Conservation (phyloP, 1,140 invertebrate species). For the Formica selysi region DNA sequence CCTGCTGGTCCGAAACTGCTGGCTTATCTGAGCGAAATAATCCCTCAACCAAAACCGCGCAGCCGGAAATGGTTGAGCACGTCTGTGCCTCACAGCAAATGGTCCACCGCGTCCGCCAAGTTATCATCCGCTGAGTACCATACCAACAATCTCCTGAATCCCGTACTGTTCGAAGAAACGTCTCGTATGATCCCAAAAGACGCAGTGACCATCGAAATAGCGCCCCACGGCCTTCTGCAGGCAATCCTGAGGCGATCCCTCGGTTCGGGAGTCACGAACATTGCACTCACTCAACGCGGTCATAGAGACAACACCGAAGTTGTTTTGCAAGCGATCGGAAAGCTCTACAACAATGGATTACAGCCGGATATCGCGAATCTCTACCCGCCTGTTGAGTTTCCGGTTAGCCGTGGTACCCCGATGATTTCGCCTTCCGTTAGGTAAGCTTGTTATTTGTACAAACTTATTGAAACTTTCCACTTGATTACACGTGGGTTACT, state of each 20-base stretch:
- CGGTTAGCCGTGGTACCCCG: slow-evolving; percentile 91
- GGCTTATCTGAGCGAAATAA: slow-evolving; percentile 90
- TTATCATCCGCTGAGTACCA: slow-evolving; percentile 96
- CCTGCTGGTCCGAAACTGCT: slow-evolving; percentile 90
- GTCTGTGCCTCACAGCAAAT: slow-evolving; percentile 92
- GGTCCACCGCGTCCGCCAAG: slow-evolving; percentile 90
- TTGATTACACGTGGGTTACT: not conserved
- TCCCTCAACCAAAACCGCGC: slow-evolving; percentile 90
- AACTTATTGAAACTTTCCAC: not conserved
- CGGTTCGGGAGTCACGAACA: slow-evolving; percentile 88
- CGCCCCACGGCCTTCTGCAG: slow-evolving; percentile 93
- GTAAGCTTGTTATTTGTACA: slow-evolving; percentile 22
- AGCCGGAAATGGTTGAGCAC: slow-evolving; percentile 95
- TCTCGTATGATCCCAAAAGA: slow-evolving; percentile 91
- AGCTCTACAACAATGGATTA: slow-evolving; percentile 89
- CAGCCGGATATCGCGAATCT: slow-evolving; percentile 88
- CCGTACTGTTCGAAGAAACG: slow-evolving; percentile 95
- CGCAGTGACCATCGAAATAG: slow-evolving; percentile 93
- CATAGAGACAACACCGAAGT: slow-evolving; percentile 91
- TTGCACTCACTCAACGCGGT: slow-evolving; percentile 93
- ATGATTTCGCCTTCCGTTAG: slow-evolving; percentile 90
- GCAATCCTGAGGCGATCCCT: slow-evolving; percentile 89
- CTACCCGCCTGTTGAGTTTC: slow-evolving; percentile 89
- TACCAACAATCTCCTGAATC: slow-evolving; percentile 95
- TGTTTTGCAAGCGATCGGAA: slow-evolving; percentile 91